Base-by-base conservation (phyloP, 2,113 vertebrate genomes). In the Symphodus melops region DNA sequence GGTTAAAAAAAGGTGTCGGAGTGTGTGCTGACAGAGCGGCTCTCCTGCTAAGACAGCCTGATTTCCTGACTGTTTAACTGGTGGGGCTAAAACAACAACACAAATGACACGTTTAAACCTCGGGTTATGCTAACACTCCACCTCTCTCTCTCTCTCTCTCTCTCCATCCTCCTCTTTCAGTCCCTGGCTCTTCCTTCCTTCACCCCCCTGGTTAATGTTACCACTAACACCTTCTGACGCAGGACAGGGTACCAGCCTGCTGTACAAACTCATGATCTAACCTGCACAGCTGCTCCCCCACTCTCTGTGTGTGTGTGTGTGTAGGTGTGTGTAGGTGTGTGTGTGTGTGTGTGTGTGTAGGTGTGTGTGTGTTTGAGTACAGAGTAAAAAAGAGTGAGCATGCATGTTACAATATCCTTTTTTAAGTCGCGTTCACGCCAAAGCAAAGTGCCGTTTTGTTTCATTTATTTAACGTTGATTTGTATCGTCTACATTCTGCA, bases 221-320 rank as follows among this genome's bases (percentile, higher is more conserved):
- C 72, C 21, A 16, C 81, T 90, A 89, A 89, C 87, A 90, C 86
- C 77, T 87, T 12, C 68, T 91, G 89, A 92, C 75, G 66, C 76
- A 72, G 74, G 81, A 75, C 81, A 57, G 61, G 79, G 82, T 57
- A 82, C 74, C 75, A 78, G 86, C 87, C 89, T 86, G 82, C 88
- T 92, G 90, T 75, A 84, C 77, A 86, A 92, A 91, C 85, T 68
- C 61, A 89, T 92, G 89, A 92, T 78, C 88, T 90, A 87, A 92
- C 77, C 56, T 1, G 60, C 82, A 60, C 87, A 87, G 87, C 85
- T 89, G 87, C 79, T 76, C 17, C 5, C 8, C 39, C 39, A 10
- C 39, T 48, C 3, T 17, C 3, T 17, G 14, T 17, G 17, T 19
- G 46, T 16, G 14, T 17, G 16, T 12, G 54, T 46, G 64, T 49